Percentiles rank a stretch among this genome's conserved stretches.
These are phyloP conservation scores for Vulpes vulpes DNA, from an alignment of 2,113 vertebrate species.

Conservation along the genomic window DNA sequence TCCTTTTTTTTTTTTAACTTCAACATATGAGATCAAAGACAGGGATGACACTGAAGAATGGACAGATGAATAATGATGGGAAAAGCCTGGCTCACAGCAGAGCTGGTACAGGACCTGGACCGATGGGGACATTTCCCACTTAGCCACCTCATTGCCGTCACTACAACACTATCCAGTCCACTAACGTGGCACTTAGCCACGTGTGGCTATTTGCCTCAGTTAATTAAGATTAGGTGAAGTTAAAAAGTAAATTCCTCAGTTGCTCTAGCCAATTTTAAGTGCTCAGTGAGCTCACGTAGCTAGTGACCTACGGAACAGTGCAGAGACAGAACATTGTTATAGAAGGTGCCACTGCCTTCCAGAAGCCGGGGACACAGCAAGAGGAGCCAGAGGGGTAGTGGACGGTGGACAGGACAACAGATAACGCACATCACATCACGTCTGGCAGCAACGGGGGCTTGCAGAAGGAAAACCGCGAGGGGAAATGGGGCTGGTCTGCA, in stretches of 20 bases:
- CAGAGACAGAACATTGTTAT: background rate
- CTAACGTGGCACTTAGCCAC: no score
- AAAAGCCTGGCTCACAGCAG: background rate
- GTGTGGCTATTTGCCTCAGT: background rate
- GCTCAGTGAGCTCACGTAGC: background rate
- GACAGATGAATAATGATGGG: background rate
- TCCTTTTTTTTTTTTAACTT: background rate
- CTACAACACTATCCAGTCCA: no score
- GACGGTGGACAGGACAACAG: no score
- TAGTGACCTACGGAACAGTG: background rate
- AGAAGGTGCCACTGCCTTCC: background rate
- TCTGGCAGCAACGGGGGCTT: background rate
- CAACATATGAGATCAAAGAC: background rate
- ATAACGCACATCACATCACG: rapidly evolving
- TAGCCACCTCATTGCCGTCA: background rate
- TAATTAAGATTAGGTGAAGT: background rate
- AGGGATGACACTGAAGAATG: background rate
- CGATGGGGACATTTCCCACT: background rate
- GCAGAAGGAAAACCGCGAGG: no score
- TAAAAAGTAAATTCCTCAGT: background rate
- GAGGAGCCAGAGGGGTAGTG: background rate
- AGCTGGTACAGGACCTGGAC: background rate
- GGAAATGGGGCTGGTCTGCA: background rate
- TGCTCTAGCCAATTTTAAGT: background rate
- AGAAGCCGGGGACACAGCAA: background rate